These are phyloP conservation scores for Melieria omissa DNA, from an alignment of 2,888 invertebrate species.

Conservation along the genomic window DNA sequence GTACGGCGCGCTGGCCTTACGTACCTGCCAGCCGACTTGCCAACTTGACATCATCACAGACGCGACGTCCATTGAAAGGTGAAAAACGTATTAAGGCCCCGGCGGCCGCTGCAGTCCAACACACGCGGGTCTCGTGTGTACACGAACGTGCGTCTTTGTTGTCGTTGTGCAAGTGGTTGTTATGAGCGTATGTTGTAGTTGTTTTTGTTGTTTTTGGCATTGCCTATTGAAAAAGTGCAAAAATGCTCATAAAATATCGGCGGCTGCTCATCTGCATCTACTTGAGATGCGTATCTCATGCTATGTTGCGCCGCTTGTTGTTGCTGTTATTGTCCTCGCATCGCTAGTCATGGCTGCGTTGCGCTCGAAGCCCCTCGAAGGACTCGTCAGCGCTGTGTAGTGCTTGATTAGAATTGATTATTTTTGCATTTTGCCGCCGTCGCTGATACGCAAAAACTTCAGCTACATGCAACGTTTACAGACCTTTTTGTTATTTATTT, in stretches of 20 bases:
- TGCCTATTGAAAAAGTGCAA: constrained; percentile 7
- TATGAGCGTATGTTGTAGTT: too few species aligned
- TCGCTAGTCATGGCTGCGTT: too few species aligned
- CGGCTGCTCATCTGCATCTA: not conserved
- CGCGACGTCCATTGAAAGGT: not conserved
- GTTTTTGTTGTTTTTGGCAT: not conserved
- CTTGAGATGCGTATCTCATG: constrained; percentile 14
- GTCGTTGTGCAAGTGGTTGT: too few species aligned
- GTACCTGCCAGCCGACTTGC: constrained; percentile 11
- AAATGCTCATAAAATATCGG: constrained; percentile 18
- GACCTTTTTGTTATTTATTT: too few species aligned
- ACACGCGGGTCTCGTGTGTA: too few species aligned
- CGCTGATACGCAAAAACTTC: too few species aligned
- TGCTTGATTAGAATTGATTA: too few species aligned
- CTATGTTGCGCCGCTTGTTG: not conserved
- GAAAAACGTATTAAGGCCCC: not conserved
- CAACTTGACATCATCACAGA: constrained; percentile 25
- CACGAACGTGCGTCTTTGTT: too few species aligned
- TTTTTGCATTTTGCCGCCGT: too few species aligned
- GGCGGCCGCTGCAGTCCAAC: not conserved
- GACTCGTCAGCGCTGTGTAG: too few species aligned
- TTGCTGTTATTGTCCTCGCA: not conserved
- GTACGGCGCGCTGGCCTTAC: not conserved
- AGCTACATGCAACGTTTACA: too few species aligned
- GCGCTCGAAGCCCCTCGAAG: too few species aligned